These are phyloP conservation scores for Agrypnus murinus DNA, from an alignment of 2,888 invertebrate genomes.

Conservation along the genomic window DNA sequence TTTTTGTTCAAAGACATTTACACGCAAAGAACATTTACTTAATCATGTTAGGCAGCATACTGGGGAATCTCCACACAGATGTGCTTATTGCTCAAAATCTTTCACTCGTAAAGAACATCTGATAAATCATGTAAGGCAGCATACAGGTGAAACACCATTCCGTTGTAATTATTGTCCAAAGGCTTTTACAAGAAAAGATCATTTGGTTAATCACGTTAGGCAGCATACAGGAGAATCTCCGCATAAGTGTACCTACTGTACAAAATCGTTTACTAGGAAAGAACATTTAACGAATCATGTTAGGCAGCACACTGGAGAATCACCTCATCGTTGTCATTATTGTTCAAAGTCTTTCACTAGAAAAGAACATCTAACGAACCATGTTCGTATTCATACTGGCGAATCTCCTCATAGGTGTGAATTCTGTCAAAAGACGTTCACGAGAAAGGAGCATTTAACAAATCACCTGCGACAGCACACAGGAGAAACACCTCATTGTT, in stretches of 20 bases:
- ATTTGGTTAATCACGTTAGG: slow-evolving; percentile 83
- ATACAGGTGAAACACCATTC: slow-evolving; percentile 85
- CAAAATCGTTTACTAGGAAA: slow-evolving; percentile 86
- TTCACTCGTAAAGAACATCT: slow-evolving; percentile 91
- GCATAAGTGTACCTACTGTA: slow-evolving; percentile 85
- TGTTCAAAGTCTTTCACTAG: slow-evolving; percentile 90
- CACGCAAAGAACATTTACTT: slow-evolving; percentile 83
- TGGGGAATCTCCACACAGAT: slow-evolving; percentile 89
- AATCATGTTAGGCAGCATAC: slow-evolving; percentile 87
- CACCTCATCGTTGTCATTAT: slow-evolving; percentile 89
- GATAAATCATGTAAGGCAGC: slow-evolving; percentile 89
- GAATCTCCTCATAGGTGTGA: slow-evolving; percentile 83
- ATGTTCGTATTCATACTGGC: slow-evolving; percentile 80
- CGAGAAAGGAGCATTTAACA: slow-evolving; percentile 82
- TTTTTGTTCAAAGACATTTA: slow-evolving; percentile 86
- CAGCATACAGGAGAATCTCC: slow-evolving; percentile 84
- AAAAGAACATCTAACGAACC: slow-evolving; percentile 90
- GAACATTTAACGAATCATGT: slow-evolving; percentile 91
- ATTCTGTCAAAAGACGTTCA: slow-evolving; percentile 82
- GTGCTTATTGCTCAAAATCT: slow-evolving; percentile 90
- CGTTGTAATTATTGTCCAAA: slow-evolving; percentile 90
- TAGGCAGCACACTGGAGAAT: slow-evolving; percentile 91
- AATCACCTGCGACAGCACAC: slow-evolving; percentile 83
- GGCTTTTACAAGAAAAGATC: slow-evolving; percentile 89
- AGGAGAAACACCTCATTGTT: slow-evolving; percentile 82